Conservation (phyloP, 2,888 invertebrate species). For the Tipula confusa region DNA sequence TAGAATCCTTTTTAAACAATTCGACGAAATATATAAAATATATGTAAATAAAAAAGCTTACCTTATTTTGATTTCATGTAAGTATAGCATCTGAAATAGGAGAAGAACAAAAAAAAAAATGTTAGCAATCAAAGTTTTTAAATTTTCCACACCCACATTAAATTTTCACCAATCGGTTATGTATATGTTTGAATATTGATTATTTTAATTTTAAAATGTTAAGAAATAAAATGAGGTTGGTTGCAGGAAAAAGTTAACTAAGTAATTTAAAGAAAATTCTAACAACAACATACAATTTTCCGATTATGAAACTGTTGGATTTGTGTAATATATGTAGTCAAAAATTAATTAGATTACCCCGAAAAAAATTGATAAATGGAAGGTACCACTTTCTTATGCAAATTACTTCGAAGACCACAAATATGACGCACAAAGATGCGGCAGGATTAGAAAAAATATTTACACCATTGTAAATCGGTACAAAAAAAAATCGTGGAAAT, state of each 20-base stretch:
- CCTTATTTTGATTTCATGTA: constrained; percentile 1
- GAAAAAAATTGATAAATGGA: constrained; percentile 12
- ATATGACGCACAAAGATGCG: not conserved
- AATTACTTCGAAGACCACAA: not conserved
- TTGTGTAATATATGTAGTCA: not conserved
- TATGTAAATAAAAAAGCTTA: not conserved
- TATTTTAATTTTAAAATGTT: not conserved
- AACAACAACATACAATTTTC: not conserved
- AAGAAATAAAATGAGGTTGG: not conserved
- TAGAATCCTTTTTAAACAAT: not conserved
- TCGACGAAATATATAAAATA: not conserved
- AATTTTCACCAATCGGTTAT: not conserved
- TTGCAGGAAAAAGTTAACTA: not conserved
- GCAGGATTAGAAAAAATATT: not conserved
- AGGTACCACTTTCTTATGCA: constrained; percentile 12
- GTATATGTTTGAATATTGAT: not conserved
- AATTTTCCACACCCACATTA: not conserved
- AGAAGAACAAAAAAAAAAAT: not conserved
- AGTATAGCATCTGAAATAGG: not conserved
- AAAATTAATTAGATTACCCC: not conserved
- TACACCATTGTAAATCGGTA: not conserved
- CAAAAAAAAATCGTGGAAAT: too few species aligned
- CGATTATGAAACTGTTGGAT: not conserved
- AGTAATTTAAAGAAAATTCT: not conserved
- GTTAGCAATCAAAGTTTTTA: not conserved